A percentile compares a stretch with the other conserved stretches of the same genome.
Conservation (phyloP, 1,140 invertebrate species). For the Dinoponera quadriceps region DNA sequence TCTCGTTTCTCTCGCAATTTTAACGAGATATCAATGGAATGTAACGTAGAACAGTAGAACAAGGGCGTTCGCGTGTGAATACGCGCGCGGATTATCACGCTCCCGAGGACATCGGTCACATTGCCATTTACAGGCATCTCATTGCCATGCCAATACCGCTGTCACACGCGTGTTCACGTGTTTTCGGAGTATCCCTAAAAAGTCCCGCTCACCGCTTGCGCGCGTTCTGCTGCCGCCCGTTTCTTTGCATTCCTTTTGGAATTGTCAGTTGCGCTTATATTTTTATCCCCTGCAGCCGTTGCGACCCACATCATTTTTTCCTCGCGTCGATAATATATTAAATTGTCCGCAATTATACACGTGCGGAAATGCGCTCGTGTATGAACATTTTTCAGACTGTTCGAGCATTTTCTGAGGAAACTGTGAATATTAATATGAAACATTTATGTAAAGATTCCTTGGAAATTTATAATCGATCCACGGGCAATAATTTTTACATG, state of each 20-base stretch:
- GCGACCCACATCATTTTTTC: not conserved
- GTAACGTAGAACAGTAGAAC: not conserved
- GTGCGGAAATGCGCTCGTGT: no score
- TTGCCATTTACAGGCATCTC: slow-evolving; percentile 63
- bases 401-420: not conserved
- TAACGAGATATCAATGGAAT: not conserved
- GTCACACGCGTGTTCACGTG: slow-evolving; percentile 38
- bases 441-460: not conserved
- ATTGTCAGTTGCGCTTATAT: slow-evolving; percentile 31
- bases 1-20: slow-evolving; percentile 1
- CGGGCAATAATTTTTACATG: not conserved
- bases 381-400: not conserved
- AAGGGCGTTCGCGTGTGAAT: not conserved
- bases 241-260: slow-evolving; percentile 17
- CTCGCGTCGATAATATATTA: not conserved
- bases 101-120: slow-evolving; percentile 11
- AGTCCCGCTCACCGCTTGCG: slow-evolving; percentile 18
- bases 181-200: slow-evolving; percentile 61
- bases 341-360: not conserved
- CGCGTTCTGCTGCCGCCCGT: not conserved
- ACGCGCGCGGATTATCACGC: not conserved
- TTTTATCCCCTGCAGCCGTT: slow-evolving; percentile 21
- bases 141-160: slow-evolving; percentile 22
- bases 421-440: not conserved
- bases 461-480: not conserved